Evolutionary conservation across 2,888 invertebrate genomes (phyloP).

Genomic region (Coenonympha arcania): DNA sequence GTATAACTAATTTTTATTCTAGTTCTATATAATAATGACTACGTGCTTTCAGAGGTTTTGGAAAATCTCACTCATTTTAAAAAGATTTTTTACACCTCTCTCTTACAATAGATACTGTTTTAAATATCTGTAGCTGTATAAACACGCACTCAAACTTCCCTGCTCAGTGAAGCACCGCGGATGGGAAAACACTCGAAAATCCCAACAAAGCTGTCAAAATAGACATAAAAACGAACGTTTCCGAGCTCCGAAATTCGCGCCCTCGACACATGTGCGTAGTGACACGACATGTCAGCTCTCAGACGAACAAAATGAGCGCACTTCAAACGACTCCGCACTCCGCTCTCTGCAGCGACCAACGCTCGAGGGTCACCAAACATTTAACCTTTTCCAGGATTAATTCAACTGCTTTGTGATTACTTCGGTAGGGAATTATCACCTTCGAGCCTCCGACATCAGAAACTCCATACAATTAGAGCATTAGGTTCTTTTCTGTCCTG

Average conservation of each 20-base stretch:
- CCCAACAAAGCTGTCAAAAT: conserved; percentile 15
- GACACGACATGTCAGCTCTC: conserved; percentile 54
- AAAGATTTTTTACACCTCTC: conserved; percentile 1
- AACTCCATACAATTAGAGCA: too few species aligned
- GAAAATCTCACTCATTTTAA: too few species aligned
- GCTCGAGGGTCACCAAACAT: conserved; percentile 4
- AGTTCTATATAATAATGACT: too few species aligned
- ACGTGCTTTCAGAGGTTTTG: too few species aligned
- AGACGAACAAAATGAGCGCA: conserved; percentile 59
- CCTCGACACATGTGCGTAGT: conserved; percentile 58
- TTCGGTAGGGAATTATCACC: too few species aligned
- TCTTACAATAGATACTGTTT: neutral
- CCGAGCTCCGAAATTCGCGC: conserved; percentile 39
- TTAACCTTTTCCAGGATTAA: neutral
- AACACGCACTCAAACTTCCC: neutral
- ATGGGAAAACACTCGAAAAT: conserved; percentile 13
- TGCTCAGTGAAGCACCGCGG: neutral
- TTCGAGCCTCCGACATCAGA: too few species aligned
- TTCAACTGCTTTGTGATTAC: too few species aligned
- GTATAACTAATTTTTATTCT: too few species aligned
- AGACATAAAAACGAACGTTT: conserved; percentile 26
- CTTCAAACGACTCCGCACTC: conserved; percentile 46
- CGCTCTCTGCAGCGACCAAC: conserved; percentile 17
- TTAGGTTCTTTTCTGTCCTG: too few species aligned
- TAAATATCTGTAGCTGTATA: neutral